Conservation (phyloP, 2,113 vertebrate genomes). For the Coregonus clupeaformis region DNA sequence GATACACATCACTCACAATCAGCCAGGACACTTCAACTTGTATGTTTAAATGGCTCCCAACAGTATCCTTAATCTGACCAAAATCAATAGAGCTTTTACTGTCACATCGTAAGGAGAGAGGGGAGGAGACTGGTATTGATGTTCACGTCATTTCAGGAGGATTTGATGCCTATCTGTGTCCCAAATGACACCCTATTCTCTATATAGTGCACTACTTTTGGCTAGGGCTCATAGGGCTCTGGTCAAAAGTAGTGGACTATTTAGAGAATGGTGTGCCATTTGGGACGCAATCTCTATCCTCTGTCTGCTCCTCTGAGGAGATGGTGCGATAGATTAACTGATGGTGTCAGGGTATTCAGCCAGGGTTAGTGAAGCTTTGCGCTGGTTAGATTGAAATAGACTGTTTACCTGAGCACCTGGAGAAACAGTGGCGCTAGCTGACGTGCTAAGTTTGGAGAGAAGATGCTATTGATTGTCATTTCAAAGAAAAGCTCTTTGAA, state of each 20-base stretch:
- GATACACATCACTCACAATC: slow-evolving; percentile 63
- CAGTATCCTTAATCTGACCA: slow-evolving; percentile 72
- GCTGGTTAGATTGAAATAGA: slow-evolving; percentile 27
- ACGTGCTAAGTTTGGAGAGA: slow-evolving; percentile 50
- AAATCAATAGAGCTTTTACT: slow-evolving; percentile 79
- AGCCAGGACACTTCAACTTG: slow-evolving; percentile 64
- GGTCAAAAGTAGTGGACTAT: no score
- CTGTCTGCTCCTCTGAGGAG: slow-evolving; percentile 52
- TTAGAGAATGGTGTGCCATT: no score
- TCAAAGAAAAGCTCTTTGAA: slow-evolving; percentile 55
- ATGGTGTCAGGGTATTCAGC: slow-evolving; percentile 52
- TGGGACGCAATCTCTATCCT: background rate
- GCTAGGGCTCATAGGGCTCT: no score
- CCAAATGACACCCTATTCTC: no score
- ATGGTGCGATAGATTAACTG: slow-evolving; percentile 53
- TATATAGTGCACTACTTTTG: no score
- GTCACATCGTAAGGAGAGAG: slow-evolving; percentile 58
- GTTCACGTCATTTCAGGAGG: slow-evolving; percentile 69
- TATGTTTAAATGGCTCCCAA: slow-evolving; percentile 78
- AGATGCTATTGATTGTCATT: slow-evolving; percentile 49
- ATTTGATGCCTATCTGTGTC: slow-evolving; percentile 53
- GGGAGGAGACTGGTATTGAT: slow-evolving; percentile 68
- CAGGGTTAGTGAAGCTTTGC: slow-evolving; percentile 44
- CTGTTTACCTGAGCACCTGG: slow-evolving; percentile 14
- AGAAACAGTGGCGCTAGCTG: slow-evolving; percentile 18